A percentile compares a stretch with the other conserved stretches of the same genome.
Evolutionary conservation across 2,113 vertebrate species (phyloP).

Genomic region (Chroicocephalus ridibundus): DNA sequence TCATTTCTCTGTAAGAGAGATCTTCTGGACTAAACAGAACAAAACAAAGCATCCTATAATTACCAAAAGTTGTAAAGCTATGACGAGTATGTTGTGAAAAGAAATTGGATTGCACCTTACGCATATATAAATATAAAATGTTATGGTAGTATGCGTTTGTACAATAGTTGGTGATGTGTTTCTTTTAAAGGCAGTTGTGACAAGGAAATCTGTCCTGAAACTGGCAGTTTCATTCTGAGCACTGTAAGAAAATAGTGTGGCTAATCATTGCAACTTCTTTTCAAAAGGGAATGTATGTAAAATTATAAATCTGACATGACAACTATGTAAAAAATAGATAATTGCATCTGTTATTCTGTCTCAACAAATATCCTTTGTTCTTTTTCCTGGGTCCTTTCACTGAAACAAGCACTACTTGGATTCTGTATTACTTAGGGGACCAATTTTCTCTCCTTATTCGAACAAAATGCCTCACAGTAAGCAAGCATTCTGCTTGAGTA

Average conservation of each 20-base stretch:
- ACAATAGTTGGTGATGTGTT: constrained; percentile 31
- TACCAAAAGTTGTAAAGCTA: background rate
- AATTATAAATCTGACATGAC: constrained; percentile 50
- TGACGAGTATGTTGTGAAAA: constrained; percentile 22
- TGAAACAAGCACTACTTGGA: background rate
- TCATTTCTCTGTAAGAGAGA: constrained; percentile 41
- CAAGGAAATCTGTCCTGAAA: constrained; percentile 8
- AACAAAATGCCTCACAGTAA: background rate
- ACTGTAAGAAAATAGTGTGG: constrained; percentile 52
- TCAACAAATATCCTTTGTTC: constrained; percentile 2
- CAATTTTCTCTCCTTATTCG: background rate
- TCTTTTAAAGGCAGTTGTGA: constrained; percentile 40
- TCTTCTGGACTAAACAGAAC: background rate
- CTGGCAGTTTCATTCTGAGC: constrained; percentile 28
- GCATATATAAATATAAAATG: constrained; percentile 32
- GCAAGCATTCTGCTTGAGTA: background rate
- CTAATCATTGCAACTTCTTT: constrained; percentile 9
- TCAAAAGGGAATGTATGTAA: constrained; percentile 48
- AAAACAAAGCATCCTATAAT: background rate
- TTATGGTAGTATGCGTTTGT: constrained; percentile 6
- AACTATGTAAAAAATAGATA: constrained; percentile 51
- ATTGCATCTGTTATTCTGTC: constrained; percentile 39
- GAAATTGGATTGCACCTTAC: constrained; percentile 21
- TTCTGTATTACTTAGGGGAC: background rate
- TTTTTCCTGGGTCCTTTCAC: background rate